Percentiles rank a stretch among this genome's conserved stretches.
Evolutionary conservation across 2,888 invertebrate genomes (phyloP).

Genomic region (Conops quadrifasciatus): DNA sequence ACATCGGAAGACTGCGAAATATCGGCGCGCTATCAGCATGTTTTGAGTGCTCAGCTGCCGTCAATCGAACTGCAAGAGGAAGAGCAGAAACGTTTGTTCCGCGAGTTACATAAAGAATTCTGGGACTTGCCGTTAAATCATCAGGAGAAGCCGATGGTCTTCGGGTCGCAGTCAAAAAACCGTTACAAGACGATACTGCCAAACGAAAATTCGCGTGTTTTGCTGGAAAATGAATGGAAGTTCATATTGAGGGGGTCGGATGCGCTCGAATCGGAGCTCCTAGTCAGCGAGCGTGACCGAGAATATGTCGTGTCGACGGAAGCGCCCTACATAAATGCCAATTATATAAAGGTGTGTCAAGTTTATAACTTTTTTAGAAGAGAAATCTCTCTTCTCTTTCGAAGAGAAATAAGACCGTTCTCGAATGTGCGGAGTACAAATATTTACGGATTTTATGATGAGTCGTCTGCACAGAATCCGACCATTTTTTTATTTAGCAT

Average conservation of each 20-base stretch:
- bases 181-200: slow-evolving; percentile 90
- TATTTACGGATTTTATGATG: too few species aligned
- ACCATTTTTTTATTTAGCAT: too few species aligned
- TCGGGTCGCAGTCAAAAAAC: slow-evolving; percentile 89
- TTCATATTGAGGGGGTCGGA: slow-evolving; percentile 39
- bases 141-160: slow-evolving; percentile 88
- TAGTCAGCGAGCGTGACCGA: slow-evolving; percentile 47
- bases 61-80: slow-evolving; percentile 67
- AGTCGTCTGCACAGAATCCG: too few species aligned
- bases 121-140: slow-evolving; percentile 94
- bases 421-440: too few species aligned
- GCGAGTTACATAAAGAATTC: slow-evolving; percentile 85
- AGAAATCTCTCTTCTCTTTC: slow-evolving; percentile 10
- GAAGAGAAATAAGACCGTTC: background rate
- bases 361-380: background rate
- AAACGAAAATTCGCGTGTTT: slow-evolving; percentile 86
- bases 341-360: slow-evolving; percentile 81
- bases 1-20: slow-evolving; percentile 58
- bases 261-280: background rate
- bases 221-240: slow-evolving; percentile 66
- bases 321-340: slow-evolving; percentile 88
- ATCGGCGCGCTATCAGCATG: slow-evolving; percentile 52
- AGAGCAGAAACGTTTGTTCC: slow-evolving; percentile 71
- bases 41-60: slow-evolving; percentile 48
- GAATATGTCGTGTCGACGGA: slow-evolving; percentile 67